Conservation (phyloP, 2,797 vertebrate genomes). For the Paramormyrops hopkinsi region DNA sequence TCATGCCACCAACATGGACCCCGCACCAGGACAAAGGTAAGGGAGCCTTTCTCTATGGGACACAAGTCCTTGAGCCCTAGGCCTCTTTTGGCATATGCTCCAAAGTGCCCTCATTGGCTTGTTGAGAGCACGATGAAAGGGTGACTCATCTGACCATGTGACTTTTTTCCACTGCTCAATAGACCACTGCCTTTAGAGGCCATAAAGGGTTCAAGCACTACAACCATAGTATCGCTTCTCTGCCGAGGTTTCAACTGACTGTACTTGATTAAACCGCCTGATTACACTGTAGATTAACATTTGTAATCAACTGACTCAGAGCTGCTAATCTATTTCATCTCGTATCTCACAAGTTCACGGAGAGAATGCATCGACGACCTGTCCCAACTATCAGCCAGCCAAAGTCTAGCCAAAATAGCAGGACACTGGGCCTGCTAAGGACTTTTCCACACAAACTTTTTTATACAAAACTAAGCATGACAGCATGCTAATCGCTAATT, state of each 20-base stretch:
- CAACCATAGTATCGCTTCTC: background rate
- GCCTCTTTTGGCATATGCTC: background rate
- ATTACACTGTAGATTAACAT: background rate
- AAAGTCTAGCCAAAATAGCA: background rate
- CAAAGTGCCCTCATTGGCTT: background rate
- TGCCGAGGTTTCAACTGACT: background rate
- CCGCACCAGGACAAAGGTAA: background rate
- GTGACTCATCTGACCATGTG: background rate
- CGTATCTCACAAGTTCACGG: background rate
- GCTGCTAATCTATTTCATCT: background rate
- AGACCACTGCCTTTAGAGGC: background rate
- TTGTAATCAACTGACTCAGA: background rate
- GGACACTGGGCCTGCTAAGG: background rate
- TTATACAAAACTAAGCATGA: background rate
- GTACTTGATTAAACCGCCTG: background rate
- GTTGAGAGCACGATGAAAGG: background rate
- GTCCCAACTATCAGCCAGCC: background rate
- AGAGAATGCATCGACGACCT: background rate
- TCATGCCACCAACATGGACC: background rate
- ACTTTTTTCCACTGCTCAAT: background rate
- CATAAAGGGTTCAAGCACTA: background rate
- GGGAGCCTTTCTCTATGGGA: background rate
- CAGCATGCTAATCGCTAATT: background rate
- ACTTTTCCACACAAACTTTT: background rate
- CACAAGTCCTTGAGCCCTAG: background rate